Conservation (phyloP, 2,888 invertebrate species). For the Lysandra coridon region DNA sequence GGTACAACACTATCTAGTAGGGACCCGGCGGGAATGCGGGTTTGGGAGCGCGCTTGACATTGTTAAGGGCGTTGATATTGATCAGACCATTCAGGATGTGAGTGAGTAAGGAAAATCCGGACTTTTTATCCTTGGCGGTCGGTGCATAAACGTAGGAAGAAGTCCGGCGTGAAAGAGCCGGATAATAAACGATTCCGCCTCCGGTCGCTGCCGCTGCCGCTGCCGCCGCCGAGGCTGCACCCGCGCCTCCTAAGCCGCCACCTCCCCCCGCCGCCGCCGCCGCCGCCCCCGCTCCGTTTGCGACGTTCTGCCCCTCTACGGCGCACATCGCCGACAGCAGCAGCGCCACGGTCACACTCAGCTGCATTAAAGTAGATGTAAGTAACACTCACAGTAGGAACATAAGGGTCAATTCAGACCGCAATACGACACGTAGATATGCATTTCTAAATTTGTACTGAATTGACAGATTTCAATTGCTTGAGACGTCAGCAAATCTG, state of each 20-base stretch:
- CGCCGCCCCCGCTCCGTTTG: not conserved
- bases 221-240: not conserved
- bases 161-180: not conserved
- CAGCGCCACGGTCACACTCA: not conserved
- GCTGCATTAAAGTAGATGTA: not conserved
- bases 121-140: too few species aligned
- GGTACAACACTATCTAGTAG: too few species aligned
- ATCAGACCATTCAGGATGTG: too few species aligned
- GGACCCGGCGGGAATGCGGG: too few species aligned
- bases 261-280: not conserved
- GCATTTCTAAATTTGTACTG: not conserved
- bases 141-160: too few species aligned
- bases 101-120: too few species aligned
- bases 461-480: too few species aligned
- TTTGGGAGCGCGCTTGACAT: too few species aligned
- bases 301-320: not conserved
- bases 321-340: not conserved
- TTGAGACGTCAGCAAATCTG: too few species aligned
- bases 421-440: not conserved
- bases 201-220: not conserved
- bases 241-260: not conserved
- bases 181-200: not conserved
- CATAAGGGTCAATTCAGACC: too few species aligned
- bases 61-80: too few species aligned
- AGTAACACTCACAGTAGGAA: too few species aligned